These are phyloP conservation scores for Papilio machaon DNA, from an alignment of 1,140 invertebrate species.

Conservation along the genomic window DNA sequence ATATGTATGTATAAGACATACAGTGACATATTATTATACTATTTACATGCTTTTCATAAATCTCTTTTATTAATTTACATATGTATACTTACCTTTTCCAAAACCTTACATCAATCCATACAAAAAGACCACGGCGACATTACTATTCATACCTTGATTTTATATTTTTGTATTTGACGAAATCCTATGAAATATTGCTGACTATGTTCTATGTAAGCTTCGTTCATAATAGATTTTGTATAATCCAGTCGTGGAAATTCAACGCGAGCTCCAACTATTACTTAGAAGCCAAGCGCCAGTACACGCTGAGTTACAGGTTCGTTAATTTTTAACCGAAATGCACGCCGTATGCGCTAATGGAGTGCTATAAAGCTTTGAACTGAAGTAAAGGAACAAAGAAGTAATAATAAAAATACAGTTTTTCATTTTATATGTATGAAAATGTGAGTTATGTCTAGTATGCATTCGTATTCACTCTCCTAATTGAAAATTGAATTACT, in stretches of 20 bases:
- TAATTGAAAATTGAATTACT: not conserved
- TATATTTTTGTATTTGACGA: too few species aligned
- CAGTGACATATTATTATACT: too few species aligned
- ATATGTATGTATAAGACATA: too few species aligned
- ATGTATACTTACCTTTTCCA: too few species aligned
- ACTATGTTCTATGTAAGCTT: not conserved
- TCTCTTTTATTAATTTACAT: too few species aligned
- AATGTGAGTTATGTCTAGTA: not conserved
- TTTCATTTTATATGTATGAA: conserved; percentile 12
- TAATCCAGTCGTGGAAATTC: not conserved
- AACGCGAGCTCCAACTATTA: conserved; percentile 20
- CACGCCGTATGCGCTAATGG: conserved; percentile 38
- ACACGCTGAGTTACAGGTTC: conserved; percentile 34
- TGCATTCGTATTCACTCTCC: not conserved
- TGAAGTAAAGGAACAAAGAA: conserved; percentile 37
- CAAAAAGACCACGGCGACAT: too few species aligned
- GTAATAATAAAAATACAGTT: conserved; percentile 1
- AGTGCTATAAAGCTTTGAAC: conserved; percentile 39
- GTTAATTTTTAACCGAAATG: conserved; percentile 40
- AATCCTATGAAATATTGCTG: not conserved
- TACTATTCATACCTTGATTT: too few species aligned
- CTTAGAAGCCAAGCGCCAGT: conserved; percentile 16
- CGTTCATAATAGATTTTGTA: conserved; percentile 11
- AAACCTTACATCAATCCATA: too few species aligned
- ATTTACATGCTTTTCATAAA: too few species aligned